A percentile compares a stretch with the other conserved stretches of the same genome.
phyloP scores from a whole-genome alignment of 2,797 vertebrate species.

The Corythornis leucogaster region DNA sequence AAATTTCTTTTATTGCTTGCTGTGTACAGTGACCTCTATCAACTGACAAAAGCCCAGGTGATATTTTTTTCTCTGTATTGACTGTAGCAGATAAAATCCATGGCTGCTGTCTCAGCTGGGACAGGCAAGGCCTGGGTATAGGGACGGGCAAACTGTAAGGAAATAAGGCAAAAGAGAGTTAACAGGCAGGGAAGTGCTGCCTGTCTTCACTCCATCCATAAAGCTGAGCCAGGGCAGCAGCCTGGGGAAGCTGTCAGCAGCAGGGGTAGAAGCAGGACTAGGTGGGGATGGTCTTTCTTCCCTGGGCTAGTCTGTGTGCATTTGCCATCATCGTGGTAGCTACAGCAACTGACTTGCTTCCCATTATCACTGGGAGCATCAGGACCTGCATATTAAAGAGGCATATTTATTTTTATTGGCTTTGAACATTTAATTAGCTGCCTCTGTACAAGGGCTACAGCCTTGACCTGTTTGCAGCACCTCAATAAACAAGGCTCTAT shows the following conservation, averaged over 20 bases:
- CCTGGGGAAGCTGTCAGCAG: not conserved
- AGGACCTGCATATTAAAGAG: not conserved
- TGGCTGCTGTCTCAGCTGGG: not conserved
- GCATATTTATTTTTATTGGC: conserved; percentile 9
- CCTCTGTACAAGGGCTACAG: not conserved
- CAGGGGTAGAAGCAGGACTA: not conserved
- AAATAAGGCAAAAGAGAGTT: not conserved
- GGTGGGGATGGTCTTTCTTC: not conserved
- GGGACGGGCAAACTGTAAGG: not conserved
- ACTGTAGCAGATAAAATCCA: not conserved
- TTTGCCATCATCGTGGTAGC: not conserved
- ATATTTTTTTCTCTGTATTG: not conserved
- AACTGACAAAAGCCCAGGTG: not conserved
- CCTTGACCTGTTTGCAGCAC: not conserved
- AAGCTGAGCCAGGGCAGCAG: not conserved
- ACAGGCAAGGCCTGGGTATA: not conserved
- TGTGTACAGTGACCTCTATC: not conserved
- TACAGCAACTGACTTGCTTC: not conserved
- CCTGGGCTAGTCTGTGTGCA: not conserved
- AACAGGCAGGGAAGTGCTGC: not conserved
- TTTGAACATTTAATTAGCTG: conserved; percentile 15
- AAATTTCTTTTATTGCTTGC: not conserved
- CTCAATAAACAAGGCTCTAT: not conserved
- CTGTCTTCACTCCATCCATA: not conserved
- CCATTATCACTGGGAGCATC: not conserved